phyloP scores from a whole-genome alignment of 2,113 vertebrate species.

The Prunella fulvescens region DNA sequence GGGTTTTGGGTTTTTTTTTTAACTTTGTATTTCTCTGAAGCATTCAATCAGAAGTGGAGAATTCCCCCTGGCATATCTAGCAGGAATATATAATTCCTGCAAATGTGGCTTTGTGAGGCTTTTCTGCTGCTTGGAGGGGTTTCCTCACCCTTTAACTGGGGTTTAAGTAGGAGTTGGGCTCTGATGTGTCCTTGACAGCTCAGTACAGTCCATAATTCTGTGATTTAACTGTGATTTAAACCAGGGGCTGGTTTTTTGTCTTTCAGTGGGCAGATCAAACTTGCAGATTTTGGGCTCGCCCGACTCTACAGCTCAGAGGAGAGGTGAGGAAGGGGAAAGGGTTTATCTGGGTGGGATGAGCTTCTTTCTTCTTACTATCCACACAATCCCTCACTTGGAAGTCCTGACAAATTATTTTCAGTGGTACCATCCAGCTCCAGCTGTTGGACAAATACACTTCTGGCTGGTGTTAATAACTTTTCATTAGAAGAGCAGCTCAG shows the following conservation, averaged over 20 bases:
- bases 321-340: constrained; percentile 78
- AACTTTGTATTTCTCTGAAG: background rate
- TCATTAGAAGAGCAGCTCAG: background rate
- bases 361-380: background rate
- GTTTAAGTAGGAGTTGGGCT: background rate
- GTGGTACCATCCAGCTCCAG: background rate
- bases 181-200: background rate
- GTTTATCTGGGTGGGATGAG: background rate
- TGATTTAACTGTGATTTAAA: background rate
- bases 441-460: background rate
- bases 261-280: constrained; percentile 92
- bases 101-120: background rate
- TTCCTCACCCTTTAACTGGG: background rate
- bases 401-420: background rate
- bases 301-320: constrained; percentile 98
- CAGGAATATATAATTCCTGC: background rate
- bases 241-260: background rate
- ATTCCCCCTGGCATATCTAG: background rate
- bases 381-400: background rate
- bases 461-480: background rate
- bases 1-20: background rate
- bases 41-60: background rate
- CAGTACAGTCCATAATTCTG: background rate
- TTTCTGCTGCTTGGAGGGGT: background rate
- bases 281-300: constrained; percentile 96